Percentiles rank a stretch among this genome's conserved stretches.
phyloP scores from a whole-genome alignment of 2,113 vertebrate genomes.

The Ursus arctos region DNA sequence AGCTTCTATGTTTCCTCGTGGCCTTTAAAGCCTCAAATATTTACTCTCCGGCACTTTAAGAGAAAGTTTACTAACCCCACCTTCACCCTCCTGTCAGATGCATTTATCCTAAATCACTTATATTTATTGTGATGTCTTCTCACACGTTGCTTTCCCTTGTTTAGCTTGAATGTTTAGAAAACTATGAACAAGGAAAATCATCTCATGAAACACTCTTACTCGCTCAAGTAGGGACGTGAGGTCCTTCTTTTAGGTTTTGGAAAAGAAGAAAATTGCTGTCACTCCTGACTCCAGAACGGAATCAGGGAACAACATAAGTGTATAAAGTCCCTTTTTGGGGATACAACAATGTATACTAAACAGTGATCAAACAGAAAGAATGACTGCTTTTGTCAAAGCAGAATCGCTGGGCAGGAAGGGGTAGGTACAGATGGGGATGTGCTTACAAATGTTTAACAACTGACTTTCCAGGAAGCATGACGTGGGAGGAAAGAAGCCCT shows the following conservation, averaged over 20 bases:
- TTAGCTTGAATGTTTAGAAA: conserved; percentile 30
- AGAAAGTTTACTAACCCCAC: neutral
- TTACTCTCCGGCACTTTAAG: neutral
- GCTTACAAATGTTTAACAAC: neutral
- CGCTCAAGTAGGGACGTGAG: neutral
- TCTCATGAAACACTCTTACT: neutral
- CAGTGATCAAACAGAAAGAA: neutral
- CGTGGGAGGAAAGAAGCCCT: neutral
- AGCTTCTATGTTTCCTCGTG: neutral
- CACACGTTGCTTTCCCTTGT: neutral
- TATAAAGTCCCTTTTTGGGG: neutral
- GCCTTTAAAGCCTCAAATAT: neutral
- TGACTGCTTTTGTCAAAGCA: neutral
- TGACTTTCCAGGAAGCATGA: neutral
- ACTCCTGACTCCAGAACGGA: neutral
- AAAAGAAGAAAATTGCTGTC: neutral
- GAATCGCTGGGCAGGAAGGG: neutral
- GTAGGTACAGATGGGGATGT: neutral
- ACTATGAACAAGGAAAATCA: neutral
- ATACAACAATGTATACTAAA: neutral
- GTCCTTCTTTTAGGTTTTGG: neutral
- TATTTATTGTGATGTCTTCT: neutral
- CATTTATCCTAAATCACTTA: neutral
- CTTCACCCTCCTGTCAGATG: neutral
- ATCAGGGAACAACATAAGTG: neutral